These are phyloP conservation scores for Scomberomorus guttatus DNA, from an alignment of 2,797 vertebrate genomes.

Conservation along the genomic window DNA sequence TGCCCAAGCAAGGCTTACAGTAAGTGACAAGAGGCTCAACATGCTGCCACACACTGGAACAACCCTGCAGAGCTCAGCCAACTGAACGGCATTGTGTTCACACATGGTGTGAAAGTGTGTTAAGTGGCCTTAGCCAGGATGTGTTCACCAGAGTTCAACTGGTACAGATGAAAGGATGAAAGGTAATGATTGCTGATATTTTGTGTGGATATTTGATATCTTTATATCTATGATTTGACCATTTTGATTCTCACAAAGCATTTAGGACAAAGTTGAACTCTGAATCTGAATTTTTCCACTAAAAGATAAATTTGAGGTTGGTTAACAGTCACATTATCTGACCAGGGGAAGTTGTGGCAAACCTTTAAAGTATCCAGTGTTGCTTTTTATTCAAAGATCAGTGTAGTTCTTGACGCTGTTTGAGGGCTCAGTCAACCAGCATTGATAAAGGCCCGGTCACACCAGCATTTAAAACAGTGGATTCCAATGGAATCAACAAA, in stretches of 20 bases:
- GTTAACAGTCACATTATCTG: neutral
- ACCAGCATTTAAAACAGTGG: neutral
- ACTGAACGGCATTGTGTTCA: neutral
- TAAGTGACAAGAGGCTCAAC: conserved; percentile 52
- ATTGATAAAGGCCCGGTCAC: neutral
- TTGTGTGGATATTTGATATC: conserved; percentile 9
- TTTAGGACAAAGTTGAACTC: neutral
- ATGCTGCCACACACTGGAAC: conserved; percentile 22
- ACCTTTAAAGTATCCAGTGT: neutral
- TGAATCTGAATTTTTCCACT: neutral
- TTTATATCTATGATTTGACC: neutral
- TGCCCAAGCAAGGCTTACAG: conserved; percentile 44
- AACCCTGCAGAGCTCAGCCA: conserved; percentile 38
- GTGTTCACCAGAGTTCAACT: conserved; percentile 10
- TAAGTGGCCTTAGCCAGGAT: conserved; percentile 25
- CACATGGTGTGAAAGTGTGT: conserved; percentile 5
- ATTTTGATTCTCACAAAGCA: neutral
- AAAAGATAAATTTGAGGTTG: conserved; percentile 2
- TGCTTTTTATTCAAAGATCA: conserved; percentile 12
- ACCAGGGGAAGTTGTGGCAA: neutral
- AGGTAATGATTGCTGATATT: neutral
- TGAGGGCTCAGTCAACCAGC: neutral
- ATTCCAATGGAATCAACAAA: neutral
- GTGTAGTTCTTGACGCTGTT: neutral
- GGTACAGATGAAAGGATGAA: neutral